Percentiles rank a stretch among this genome's conserved stretches.
Evolutionary conservation across 2,797 vertebrate species (phyloP).

Genomic region (Xiphophorus birchmanni): DNA sequence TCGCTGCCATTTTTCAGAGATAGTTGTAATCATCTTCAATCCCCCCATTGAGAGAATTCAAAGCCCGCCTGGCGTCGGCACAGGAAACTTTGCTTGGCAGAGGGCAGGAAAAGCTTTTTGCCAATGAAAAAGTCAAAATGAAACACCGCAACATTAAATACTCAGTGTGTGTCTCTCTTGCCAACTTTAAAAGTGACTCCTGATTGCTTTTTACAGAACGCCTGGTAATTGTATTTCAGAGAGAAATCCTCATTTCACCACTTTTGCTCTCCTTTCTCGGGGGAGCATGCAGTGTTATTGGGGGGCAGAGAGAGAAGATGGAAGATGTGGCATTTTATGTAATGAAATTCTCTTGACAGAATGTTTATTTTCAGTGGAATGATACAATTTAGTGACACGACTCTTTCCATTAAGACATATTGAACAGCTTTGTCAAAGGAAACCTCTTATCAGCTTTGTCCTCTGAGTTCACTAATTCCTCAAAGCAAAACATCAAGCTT

Average conservation of each 20-base stretch:
- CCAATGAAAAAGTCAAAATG: conserved; percentile 65
- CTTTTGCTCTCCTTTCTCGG: conserved; percentile 53
- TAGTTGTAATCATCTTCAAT: conserved; percentile 56
- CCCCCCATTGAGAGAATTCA: conserved; percentile 36
- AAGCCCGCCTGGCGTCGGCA: conserved; percentile 57
- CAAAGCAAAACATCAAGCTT: conserved; percentile 30
- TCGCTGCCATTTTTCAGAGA: conserved; percentile 43
- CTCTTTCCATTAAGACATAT: conserved; percentile 63
- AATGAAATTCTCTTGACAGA: conserved; percentile 59
- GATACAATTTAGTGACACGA: conserved; percentile 50
- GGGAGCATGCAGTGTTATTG: conserved; percentile 57
- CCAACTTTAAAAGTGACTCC: conserved; percentile 67
- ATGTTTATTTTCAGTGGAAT: conserved; percentile 36
- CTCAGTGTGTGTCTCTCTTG: conserved; percentile 46
- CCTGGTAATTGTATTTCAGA: conserved; percentile 76
- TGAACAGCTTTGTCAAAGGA: conserved; percentile 67
- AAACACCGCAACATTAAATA: conserved; percentile 61
- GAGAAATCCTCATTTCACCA: conserved; percentile 72
- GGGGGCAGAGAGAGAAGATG: conserved; percentile 35
- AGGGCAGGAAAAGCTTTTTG: conserved; percentile 68
- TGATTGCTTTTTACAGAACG: conserved; percentile 74
- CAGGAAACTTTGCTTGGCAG: conserved; percentile 67
- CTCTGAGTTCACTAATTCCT: conserved; percentile 30
- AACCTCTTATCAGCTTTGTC: conserved; percentile 1
- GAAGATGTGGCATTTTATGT: conserved; percentile 54